A percentile compares a stretch with the other conserved stretches of the same genome.
Evolutionary conservation across 2,113 vertebrate species (phyloP).

Genomic region (Heteronetta atricapilla): DNA sequence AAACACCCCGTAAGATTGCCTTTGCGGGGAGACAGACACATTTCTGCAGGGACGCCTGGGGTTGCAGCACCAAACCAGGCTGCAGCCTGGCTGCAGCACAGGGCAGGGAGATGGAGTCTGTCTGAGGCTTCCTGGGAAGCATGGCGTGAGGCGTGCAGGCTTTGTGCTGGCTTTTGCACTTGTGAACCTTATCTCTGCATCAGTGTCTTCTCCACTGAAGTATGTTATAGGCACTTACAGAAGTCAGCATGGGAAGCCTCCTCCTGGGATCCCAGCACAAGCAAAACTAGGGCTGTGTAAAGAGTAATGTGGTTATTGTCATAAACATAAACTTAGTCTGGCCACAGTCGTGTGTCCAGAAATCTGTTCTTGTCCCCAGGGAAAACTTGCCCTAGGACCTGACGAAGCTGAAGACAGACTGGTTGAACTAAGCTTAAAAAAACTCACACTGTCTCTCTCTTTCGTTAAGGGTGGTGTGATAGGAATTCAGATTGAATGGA

Average conservation of each 20-base stretch:
- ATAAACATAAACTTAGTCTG: not conserved
- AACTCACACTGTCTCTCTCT: conserved; percentile 59
- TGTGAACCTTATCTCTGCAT: not conserved
- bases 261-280: not conserved
- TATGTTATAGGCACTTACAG: not conserved
- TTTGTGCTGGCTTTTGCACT: not conserved
- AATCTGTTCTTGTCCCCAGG: not conserved
- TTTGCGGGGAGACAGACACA: rapidly evolving
- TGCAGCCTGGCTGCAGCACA: rapidly evolving
- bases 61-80: not conserved
- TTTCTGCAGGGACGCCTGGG: not conserved
- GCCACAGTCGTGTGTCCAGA: not conserved
- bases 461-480: conserved; percentile 89
- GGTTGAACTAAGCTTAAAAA: conserved; percentile 2
- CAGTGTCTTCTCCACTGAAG: not conserved
- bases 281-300: not conserved
- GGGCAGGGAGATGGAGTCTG: not conserved
- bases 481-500: conserved; percentile 92
- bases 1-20: rapidly evolving
- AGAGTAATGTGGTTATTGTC: no score
- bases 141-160: not conserved
- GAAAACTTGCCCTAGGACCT: not conserved
- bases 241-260: not conserved
- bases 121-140: not conserved
- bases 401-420: not conserved